phyloP scores from a whole-genome alignment of 1,140 invertebrate species.

The Drosophila sulfurigaster region DNA sequence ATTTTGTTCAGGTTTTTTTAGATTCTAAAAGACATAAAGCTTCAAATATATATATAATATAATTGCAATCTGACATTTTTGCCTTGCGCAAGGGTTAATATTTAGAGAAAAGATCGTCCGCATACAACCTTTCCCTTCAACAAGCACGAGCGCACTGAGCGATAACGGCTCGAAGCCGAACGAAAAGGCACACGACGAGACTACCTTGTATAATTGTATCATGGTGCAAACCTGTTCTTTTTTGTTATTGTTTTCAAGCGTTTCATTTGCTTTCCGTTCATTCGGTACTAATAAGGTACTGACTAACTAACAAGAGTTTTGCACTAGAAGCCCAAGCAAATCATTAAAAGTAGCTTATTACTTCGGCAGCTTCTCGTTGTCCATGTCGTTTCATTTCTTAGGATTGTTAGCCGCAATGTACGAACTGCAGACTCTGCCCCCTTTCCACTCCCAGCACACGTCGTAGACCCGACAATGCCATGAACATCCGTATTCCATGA shows the following conservation, averaged over 20 bases:
- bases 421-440: neutral
- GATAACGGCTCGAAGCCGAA: too few relatives aligned
- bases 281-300: constrained; percentile 20
- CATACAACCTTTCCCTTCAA: too few relatives aligned
- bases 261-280: constrained; percentile 10
- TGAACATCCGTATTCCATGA: constrained; percentile 42
- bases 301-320: constrained; percentile 16
- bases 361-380: constrained; percentile 10
- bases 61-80: too few relatives aligned
- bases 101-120: too few relatives aligned
- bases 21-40: too few relatives aligned
- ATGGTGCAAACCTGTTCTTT: constrained; percentile 61
- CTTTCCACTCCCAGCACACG: too few relatives aligned
- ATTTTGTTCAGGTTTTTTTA: too few relatives aligned
- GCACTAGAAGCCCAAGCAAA: constrained; percentile 61
- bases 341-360: constrained; percentile 62
- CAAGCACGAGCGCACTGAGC: too few relatives aligned
- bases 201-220: too few relatives aligned
- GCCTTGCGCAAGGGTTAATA: too few relatives aligned
- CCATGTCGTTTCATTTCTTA: constrained; percentile 18
- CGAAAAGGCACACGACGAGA: too few relatives aligned
- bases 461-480: constrained; percentile 3
- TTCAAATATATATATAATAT: too few relatives aligned
- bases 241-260: constrained; percentile 20
- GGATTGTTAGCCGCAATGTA: constrained; percentile 6